Evolutionary conservation across 2,113 vertebrate genomes (phyloP).

Genomic region (Phoenicopterus ruber): DNA sequence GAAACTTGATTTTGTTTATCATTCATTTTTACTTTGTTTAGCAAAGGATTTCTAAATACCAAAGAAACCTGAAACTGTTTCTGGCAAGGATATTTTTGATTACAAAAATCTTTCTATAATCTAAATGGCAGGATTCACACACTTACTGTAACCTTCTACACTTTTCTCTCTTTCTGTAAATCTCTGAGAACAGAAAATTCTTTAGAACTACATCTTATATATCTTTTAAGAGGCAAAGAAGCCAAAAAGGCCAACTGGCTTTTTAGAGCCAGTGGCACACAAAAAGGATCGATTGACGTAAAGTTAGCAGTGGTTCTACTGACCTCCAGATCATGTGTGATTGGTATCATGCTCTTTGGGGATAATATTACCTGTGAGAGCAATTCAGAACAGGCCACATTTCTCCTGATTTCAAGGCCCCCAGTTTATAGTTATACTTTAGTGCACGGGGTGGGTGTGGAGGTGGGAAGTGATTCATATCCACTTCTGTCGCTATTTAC

Average conservation of each 20-base stretch:
- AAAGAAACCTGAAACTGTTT: slow-evolving; percentile 39
- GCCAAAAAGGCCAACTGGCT: background rate
- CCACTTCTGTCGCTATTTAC: background rate
- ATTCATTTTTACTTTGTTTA: slow-evolving; percentile 62
- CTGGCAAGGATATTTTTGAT: slow-evolving; percentile 40
- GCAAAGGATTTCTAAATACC: slow-evolving; percentile 42
- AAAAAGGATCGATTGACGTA: background rate
- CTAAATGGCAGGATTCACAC: background rate
- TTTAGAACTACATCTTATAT: background rate
- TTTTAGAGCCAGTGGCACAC: background rate
- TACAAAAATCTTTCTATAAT: background rate
- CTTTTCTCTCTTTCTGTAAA: background rate
- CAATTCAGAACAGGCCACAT: background rate
- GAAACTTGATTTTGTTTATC: slow-evolving; percentile 54
- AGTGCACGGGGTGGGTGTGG: fast-evolving
- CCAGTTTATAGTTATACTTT: background rate
- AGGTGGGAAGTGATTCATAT: background rate
- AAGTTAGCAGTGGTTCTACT: background rate
- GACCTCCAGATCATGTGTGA: background rate
- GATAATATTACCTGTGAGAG: background rate
- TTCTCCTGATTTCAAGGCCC: background rate
- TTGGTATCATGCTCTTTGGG: background rate
- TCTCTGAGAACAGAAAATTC: background rate
- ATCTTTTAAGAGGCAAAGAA: background rate
- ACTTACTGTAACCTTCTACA: background rate